A percentile compares a stretch with the other conserved stretches of the same genome.
These are phyloP conservation scores for Netelia melanura DNA, from an alignment of 2,888 invertebrate genomes.

Conservation along the genomic window DNA sequence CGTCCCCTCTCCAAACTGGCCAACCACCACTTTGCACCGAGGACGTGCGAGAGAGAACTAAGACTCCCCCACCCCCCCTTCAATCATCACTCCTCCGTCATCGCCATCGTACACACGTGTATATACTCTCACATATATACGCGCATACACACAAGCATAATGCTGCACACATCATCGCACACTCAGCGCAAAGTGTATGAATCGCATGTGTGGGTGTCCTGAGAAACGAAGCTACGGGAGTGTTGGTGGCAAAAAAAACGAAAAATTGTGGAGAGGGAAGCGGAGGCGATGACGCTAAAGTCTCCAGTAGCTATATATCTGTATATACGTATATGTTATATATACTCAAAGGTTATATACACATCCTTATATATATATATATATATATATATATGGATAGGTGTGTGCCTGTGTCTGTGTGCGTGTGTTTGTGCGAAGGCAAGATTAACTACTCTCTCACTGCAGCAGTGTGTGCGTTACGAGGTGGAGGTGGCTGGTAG, in stretches of 20 bases:
- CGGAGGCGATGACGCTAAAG: neutral
- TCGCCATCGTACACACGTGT: neutral
- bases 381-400: neutral
- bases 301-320: neutral
- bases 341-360: neutral
- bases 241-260: neutral
- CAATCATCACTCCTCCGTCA: neutral
- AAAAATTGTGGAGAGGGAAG: slow-evolving; percentile 5
- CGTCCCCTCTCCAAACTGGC: neutral
- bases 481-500: slow-evolving; percentile 23
- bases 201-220: neutral
- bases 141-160: neutral
- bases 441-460: neutral
- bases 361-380: neutral
- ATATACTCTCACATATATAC: neutral
- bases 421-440: neutral
- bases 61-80: neutral
- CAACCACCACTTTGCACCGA: neutral
- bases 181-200: neutral
- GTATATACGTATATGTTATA: neutral
- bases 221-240: neutral
- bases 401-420: neutral
- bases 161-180: neutral
- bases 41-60: neutral
- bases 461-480: neutral